Evolutionary conservation across 2,113 vertebrate genomes (phyloP).

Genomic region (Illadopsis cleaveri): DNA sequence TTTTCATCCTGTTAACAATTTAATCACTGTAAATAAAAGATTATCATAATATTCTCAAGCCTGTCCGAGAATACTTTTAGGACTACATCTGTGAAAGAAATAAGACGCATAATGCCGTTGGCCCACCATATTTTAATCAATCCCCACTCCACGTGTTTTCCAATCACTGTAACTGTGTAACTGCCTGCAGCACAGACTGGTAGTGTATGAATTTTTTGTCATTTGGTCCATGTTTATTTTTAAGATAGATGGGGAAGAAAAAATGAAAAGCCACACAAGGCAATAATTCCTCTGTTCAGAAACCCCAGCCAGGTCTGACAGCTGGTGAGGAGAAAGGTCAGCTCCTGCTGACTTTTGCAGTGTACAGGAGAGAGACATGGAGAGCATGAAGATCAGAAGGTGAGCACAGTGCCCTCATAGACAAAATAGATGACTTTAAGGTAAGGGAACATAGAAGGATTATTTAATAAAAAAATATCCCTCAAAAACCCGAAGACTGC

Average conservation of each 20-base stretch:
- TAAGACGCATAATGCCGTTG: neutral
- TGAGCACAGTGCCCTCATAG: neutral
- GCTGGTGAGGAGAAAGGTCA: constrained; percentile 26
- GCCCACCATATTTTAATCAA: neutral
- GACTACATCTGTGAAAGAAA: neutral
- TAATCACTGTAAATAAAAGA: constrained; percentile 12
- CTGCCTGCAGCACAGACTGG: neutral
- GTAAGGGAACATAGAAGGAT: neutral
- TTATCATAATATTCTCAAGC: neutral
- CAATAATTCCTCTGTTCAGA: neutral
- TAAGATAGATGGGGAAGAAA: neutral
- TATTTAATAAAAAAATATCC: neutral
- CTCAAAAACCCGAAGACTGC: fast-evolving
- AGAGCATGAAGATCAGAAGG: neutral
- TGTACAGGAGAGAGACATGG: neutral
- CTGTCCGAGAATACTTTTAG: neutral
- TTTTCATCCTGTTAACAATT: neutral
- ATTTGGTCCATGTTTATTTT: constrained; percentile 7
- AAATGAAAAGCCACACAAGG: neutral
- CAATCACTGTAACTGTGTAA: neutral
- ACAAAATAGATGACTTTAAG: neutral
- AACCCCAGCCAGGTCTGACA: constrained; percentile 1
- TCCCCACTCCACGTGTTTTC: neutral
- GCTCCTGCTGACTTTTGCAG: neutral
- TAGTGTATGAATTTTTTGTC: neutral